Evolutionary conservation across 2,113 vertebrate genomes (phyloP).

Genomic region (Donacobius atricapilla): DNA sequence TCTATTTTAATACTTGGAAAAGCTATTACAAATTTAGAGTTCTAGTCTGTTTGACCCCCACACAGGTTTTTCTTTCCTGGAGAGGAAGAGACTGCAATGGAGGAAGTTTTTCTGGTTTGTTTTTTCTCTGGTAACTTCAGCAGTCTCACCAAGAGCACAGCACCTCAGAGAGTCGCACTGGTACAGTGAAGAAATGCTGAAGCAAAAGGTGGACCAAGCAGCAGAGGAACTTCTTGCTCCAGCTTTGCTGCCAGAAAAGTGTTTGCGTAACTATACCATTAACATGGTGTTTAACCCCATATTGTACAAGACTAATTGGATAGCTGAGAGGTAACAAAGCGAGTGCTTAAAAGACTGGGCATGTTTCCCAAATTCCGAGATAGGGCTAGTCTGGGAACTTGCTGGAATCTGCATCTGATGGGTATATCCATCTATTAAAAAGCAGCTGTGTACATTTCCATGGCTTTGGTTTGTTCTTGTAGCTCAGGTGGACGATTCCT

Average conservation of each 20-base stretch:
- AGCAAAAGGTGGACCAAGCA: background rate
- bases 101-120: background rate
- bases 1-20: background rate
- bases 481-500: background rate
- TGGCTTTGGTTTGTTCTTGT: background rate
- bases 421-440: background rate
- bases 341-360: background rate
- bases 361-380: background rate
- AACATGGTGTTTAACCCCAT: background rate
- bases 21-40: background rate
- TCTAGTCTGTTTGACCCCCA: background rate
- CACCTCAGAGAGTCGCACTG: rapidly evolving
- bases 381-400: background rate
- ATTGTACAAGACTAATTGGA: background rate
- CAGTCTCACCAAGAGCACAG: background rate
- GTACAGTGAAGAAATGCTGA: background rate
- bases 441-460: background rate
- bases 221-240: background rate
- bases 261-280: background rate
- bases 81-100: background rate
- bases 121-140: background rate
- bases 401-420: background rate
- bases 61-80: background rate
- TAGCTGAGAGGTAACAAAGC: background rate
- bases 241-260: background rate